Conservation (phyloP, 1,140 invertebrate species). For the Musca domestica region DNA sequence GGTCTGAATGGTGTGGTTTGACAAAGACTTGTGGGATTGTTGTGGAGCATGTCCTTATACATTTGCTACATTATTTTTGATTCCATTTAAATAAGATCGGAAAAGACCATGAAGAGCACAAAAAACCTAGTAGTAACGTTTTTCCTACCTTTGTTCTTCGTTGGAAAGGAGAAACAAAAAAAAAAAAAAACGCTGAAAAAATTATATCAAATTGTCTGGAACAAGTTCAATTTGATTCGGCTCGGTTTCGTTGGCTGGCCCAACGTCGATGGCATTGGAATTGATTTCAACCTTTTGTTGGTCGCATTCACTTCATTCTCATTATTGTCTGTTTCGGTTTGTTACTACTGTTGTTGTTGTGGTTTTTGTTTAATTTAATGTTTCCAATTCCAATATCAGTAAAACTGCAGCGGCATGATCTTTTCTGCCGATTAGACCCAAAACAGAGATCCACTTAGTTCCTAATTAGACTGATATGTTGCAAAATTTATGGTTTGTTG, state of each 20-base stretch:
- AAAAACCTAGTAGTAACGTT: not conserved
- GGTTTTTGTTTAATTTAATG: too few relatives aligned
- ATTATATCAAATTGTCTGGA: not conserved
- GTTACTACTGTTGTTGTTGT: too few relatives aligned
- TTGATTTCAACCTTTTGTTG: too few relatives aligned
- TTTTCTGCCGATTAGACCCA: not conserved
- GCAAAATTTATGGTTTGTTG: slow-evolving; percentile 1
- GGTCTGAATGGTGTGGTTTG: not conserved
- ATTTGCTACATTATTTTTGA: too few relatives aligned
- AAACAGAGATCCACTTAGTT: slow-evolving; percentile 1
- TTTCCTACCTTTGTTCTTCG: not conserved
- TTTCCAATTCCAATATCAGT: too few relatives aligned
- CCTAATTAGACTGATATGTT: slow-evolving; percentile 15
- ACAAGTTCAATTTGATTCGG: slow-evolving; percentile 15
- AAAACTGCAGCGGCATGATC: not conserved
- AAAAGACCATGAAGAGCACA: not conserved
- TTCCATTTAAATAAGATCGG: too few relatives aligned
- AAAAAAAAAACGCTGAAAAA: not conserved
- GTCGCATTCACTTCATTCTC: not conserved
- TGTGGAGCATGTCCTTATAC: too few relatives aligned
- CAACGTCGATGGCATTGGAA: slow-evolving; percentile 2
- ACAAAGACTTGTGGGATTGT: too few relatives aligned
- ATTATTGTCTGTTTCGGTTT: not conserved
- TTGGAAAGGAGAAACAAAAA: not conserved
- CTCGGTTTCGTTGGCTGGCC: not conserved